Base-by-base conservation (phyloP, 2,113 vertebrate species). In the Motacilla alba region DNA sequence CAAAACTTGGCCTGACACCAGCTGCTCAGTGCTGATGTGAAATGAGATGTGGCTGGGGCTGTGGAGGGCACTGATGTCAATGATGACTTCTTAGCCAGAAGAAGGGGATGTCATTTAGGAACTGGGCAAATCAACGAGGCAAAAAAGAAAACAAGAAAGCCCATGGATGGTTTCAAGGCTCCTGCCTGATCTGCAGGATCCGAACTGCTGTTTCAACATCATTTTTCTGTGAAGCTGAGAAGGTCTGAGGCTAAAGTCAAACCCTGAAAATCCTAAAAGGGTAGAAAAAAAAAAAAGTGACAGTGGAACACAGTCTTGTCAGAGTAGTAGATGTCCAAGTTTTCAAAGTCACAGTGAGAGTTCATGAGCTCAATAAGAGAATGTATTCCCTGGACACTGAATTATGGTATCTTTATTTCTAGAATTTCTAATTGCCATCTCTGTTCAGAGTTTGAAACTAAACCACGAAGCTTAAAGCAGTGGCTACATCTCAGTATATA, bases 391-490 rank as follows among this genome's bases (percentile, higher is more conserved):
- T 8, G 12, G 69, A 31, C 30, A 55, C 37, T 11, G 3, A 81
- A 62, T 83, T 75, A 76, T 4, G 4, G 15, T 68, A 58, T 50
- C 47, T 74, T 64, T 85, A 60, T 86, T 83, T 7, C 39, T 53
- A 88, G 27, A 10, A 55, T 80, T 94, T 81, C 35, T 94, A 63
- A 92, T 90, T 87, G 70, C 28, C 12, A 15, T 64, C 52, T 90
- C 64, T 90, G 50, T 76, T n/a, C 1, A 2, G 7, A 76, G 13
- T 53, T 67, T 69, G 46, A 80, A 90, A 76, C 33, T 67, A 33
- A 95, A 91, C 59, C 11, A 4, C 30, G 88, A 78, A 96, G 67
- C 87, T 94, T 93, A 83, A 94, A 94, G 69, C 35, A 85, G 70
- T 90, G 30, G 17, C 30, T 80, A 44, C 30, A n/a, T 78, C 70